Percentiles rank a stretch among this genome's conserved stretches.
Conservation (phyloP, 2,888 invertebrate species). For the Drosophila quinaria region DNA sequence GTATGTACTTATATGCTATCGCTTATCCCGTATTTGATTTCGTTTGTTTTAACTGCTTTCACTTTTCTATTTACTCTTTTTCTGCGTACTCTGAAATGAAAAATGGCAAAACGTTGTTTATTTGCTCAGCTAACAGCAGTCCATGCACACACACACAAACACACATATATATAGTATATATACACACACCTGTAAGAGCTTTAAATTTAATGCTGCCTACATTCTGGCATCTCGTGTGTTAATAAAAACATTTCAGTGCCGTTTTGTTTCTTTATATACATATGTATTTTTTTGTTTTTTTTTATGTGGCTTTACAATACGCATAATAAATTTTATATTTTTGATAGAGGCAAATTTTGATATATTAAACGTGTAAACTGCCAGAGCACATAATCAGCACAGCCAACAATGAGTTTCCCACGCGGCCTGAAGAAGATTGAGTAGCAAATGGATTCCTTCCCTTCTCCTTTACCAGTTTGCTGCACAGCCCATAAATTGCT, state of each 20-base stretch:
- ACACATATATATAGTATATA: neutral
- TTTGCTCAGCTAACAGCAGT: slow-evolving; percentile 66
- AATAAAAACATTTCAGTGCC: slow-evolving; percentile 41
- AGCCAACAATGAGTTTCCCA: slow-evolving; percentile 24
- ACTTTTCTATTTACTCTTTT: slow-evolving; percentile 61
- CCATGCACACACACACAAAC: slow-evolving; percentile 3
- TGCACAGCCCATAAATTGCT: slow-evolving; percentile 51
- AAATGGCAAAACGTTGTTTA: slow-evolving; percentile 68
- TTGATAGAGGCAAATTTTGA: slow-evolving; percentile 55
- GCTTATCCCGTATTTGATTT: slow-evolving; percentile 66
- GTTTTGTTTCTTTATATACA: neutral
- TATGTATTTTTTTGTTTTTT: slow-evolving; percentile 3
- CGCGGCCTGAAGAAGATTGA: slow-evolving; percentile 9
- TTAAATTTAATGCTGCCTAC: slow-evolving; percentile 46
- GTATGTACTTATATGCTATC: slow-evolving; percentile 8
- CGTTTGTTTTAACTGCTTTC: slow-evolving; percentile 71
- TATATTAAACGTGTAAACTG: slow-evolving; percentile 60
- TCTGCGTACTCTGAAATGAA: slow-evolving; percentile 50
- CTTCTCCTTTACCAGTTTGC: slow-evolving; percentile 1
- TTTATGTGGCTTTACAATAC: slow-evolving; percentile 34
- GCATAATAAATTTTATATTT: slow-evolving; percentile 60
- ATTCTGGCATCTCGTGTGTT: slow-evolving; percentile 26
- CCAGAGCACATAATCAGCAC: slow-evolving; percentile 46
- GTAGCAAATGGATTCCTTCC: slow-evolving; percentile 21
- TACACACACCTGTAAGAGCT: slow-evolving; percentile 28